A percentile compares a stretch with the other conserved stretches of the same genome.
These are phyloP conservation scores for Diploscapter pachys DNA, from an alignment of 1,140 invertebrate species.

Conservation along the genomic window DNA sequence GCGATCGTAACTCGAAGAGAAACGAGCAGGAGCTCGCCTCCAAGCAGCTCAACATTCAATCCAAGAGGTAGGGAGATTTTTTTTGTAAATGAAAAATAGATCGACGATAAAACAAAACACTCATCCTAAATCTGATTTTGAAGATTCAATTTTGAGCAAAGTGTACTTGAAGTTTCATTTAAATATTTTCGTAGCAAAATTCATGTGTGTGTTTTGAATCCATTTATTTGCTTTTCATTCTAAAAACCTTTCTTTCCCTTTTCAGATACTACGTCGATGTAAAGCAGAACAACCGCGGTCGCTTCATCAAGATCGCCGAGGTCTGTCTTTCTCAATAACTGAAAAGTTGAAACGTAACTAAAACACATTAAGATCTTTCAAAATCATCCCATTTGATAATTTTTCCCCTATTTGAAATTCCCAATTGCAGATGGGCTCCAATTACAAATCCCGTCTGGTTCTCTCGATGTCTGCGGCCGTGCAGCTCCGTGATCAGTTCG, in stretches of 20 bases:
- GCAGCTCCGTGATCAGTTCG: slow-evolving; percentile 9
- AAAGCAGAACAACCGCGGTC: slow-evolving; percentile 34
- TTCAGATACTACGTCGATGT: slow-evolving; percentile 30
- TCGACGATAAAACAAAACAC: too few species aligned
- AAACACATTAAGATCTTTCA: too few species aligned
- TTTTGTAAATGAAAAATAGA: too few species aligned
- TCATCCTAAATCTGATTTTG: too few species aligned
- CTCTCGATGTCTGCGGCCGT: slow-evolving; percentile 28
- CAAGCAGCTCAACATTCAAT: slow-evolving; percentile 21
- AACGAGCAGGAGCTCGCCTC: slow-evolving; percentile 25
- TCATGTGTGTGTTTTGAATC: too few species aligned
- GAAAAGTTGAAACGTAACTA: too few species aligned
- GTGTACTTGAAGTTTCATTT: too few species aligned
- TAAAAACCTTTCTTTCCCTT: too few species aligned
- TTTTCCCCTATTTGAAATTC: background rate
- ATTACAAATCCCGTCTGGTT: slow-evolving; percentile 34
- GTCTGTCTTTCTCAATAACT: background rate
- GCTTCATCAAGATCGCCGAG: slow-evolving; percentile 38
- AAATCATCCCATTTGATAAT: background rate
- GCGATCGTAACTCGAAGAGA: slow-evolving; percentile 12
- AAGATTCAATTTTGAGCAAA: too few species aligned
- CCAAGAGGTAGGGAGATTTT: slow-evolving; percentile 7
- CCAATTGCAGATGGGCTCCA: slow-evolving; percentile 25
- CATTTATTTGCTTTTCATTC: too few species aligned
- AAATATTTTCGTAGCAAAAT: too few species aligned